Base-by-base conservation (phyloP, 2,797 vertebrate genomes). In the Phalanger gymnotis region DNA sequence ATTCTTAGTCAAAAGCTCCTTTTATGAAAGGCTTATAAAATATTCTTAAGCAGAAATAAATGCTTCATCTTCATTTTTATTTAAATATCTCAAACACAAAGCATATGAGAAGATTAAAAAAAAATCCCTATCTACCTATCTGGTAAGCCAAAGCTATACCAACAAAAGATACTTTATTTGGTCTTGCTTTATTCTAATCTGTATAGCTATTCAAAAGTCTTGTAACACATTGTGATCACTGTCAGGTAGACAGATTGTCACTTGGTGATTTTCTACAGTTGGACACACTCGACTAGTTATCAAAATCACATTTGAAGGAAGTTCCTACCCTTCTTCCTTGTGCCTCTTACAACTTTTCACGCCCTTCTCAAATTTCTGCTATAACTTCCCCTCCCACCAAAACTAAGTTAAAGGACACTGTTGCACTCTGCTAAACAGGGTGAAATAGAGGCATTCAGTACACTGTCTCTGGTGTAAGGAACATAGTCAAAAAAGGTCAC, bases 401-500 rank as follows among this genome's bases (percentile, higher is more conserved):
- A 99, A 98, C 95, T 98, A 98, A 98, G 98, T 98, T 98, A 98
- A 98, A 99, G 98, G 98, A 98, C 97, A 98, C 90, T 98, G 98
- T 98, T 99, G 99, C 98, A 99, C 99, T 99, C 99, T 99, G 98
- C 98, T 99, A 99, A 99, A 98, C 98, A 98, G 97, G 97, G 98
- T 98, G 98, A 98, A 98, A 99, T 96, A 98, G 97, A 98, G 95
- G 98, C 98, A 99, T 98, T 98, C 98, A 98, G 94, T 96, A 96
- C 96, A 96, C 98, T 98, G 99, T 98, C 99, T 98, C 54, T 98
- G 98, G 97, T 92, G 31, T 98, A 98, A 98, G 99, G 98, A 98
- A 99, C 98, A 95, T 98, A 99, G 99, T 99, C 98, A 99, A 99
- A 99, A 99, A 99, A 98, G 99, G 99, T 99, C 99, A 99, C 98